A percentile compares a stretch with the other conserved stretches of the same genome.
phyloP scores from a whole-genome alignment of 2,888 invertebrate genomes.

The Tetanocera ferruginea region DNA sequence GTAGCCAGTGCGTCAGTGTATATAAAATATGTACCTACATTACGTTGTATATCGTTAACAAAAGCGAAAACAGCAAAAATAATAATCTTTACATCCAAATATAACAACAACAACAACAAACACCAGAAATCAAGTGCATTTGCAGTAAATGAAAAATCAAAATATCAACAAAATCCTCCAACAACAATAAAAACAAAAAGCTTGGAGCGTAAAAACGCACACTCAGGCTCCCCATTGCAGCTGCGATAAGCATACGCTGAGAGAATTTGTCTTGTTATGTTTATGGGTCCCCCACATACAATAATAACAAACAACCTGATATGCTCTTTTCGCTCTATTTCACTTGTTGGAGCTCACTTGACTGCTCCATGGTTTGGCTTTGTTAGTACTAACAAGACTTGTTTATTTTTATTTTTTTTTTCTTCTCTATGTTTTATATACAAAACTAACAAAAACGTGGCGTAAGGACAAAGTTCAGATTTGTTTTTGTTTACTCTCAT shows the following conservation, averaged over 20 bases:
- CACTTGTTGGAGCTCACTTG: too few species aligned
- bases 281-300: neutral
- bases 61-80: neutral
- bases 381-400: too few species aligned
- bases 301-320: too few species aligned
- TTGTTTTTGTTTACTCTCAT: too few species aligned
- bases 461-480: neutral
- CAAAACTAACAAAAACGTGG: neutral
- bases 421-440: neutral
- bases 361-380: too few species aligned
- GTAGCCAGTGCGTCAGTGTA: conserved; percentile 23
- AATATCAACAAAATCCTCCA: conserved; percentile 14
- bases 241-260: neutral
- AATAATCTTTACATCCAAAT: neutral
- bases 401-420: too few species aligned
- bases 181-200: neutral
- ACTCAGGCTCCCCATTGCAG: neutral
- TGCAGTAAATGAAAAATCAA: conserved; percentile 14
- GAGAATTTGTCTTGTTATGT: neutral
- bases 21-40: conserved; percentile 21
- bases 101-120: conserved; percentile 13
- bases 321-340: too few species aligned
- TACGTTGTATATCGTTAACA: neutral
- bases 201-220: neutral
- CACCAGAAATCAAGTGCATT: neutral